Evolutionary conservation across 2,113 vertebrate species (phyloP), one percentile per base, ranked within the genome.

Genomic region (Channa argus): DNA sequence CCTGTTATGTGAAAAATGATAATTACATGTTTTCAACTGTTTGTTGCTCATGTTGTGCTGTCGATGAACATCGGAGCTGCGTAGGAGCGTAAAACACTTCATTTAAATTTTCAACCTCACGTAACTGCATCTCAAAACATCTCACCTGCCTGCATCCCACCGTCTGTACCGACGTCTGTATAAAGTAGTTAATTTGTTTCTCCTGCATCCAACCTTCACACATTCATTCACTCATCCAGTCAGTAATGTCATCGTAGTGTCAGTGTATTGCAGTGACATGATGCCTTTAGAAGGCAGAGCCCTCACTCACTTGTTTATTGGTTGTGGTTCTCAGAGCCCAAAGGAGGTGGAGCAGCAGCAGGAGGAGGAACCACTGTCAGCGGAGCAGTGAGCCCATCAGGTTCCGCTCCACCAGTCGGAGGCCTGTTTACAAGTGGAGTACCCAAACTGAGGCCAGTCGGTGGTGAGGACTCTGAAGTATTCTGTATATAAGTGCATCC

Each of bases 371-470:
- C 85, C 81, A 87, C 67, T 77, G 34, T 92, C 1, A 64, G 94
- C 38, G 72, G 88, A 84, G 92, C 91, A 13, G 2, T 92, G 65
- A 89, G 91, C 2, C 72, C 94, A 14, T 86, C 94, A 3, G 90
- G 90, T 8, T 90, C 88, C 1, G 79, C 93, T 75, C 77, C 79
- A 75, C 93, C 96, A 39, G 95, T 95, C 51, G 95, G 95, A 33
- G 93, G 94, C 3, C 91, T 97, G 66, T 97, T 98, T 84, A 94
- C 95, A 14, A 95, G 95, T 0, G 96, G 96, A 0, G 95, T 95
- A 63, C 96, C 96, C n/a, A 97, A 95, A 84, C 94, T 97, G 39
- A 90, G 96, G 45, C 93, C 95, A 0, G 93, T 97, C 4, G 95
- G 94, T 88, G 92, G 92, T 75, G 92, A 95, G 89, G 91, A 24